Conservation (phyloP, 2,888 invertebrate genomes). For the Hyles lineata region DNA sequence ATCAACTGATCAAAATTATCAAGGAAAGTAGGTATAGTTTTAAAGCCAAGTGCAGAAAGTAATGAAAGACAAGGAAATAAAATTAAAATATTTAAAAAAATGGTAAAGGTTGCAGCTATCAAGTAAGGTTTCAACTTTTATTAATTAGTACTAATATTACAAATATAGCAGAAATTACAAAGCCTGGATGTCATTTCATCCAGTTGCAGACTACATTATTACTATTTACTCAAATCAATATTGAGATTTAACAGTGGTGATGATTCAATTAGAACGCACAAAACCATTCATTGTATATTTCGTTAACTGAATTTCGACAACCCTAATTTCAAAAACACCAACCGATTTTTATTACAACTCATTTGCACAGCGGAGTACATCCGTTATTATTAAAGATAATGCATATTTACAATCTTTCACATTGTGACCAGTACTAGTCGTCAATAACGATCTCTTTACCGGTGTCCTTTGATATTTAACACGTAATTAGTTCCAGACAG, state of each 20-base stretch:
- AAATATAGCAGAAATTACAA: too few species aligned
- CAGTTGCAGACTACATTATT: too few species aligned
- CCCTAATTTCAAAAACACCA: slow-evolving; percentile 53
- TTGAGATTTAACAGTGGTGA: not conserved
- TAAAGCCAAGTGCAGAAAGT: too few species aligned
- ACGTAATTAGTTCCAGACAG: slow-evolving; percentile 67
- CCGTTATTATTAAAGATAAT: slow-evolving; percentile 49
- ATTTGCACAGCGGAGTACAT: slow-evolving; percentile 51
- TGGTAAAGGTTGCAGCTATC: too few species aligned
- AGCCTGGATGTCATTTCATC: too few species aligned
- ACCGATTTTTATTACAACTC: slow-evolving; percentile 66
- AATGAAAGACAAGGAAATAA: too few species aligned
- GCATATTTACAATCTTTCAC: slow-evolving; percentile 30
- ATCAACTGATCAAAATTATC: too few species aligned
- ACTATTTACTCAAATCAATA: not conserved
- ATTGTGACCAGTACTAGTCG: slow-evolving; percentile 43
- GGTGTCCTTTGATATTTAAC: slow-evolving; percentile 28
- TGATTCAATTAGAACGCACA: slow-evolving; percentile 12
- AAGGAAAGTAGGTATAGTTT: too few species aligned
- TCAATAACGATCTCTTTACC: slow-evolving; percentile 45
- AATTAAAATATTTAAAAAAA: too few species aligned
- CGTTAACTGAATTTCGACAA: slow-evolving; percentile 41
- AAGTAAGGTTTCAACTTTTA: too few species aligned
- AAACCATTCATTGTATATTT: not conserved
- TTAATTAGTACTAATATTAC: too few species aligned